Evolutionary conservation across 2,113 vertebrate species (phyloP).

Genomic region (Candoia aspera): DNA sequence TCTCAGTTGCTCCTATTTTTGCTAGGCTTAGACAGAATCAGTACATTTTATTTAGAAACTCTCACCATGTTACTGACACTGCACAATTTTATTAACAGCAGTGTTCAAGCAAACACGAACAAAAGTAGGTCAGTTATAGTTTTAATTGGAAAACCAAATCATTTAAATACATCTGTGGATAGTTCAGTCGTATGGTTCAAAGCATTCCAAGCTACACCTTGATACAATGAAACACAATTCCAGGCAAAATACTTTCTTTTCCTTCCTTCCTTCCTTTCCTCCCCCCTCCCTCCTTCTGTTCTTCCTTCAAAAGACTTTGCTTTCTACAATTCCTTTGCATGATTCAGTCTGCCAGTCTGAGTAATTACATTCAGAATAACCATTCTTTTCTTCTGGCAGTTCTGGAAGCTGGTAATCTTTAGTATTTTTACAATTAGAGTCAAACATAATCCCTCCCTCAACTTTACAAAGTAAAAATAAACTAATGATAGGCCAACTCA

Average conservation of each 20-base stretch:
- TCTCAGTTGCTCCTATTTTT: constrained; percentile 24
- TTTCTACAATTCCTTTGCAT: background rate
- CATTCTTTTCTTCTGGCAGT: background rate
- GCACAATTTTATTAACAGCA: constrained; percentile 4
- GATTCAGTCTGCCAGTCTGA: background rate
- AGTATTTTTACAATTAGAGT: background rate
- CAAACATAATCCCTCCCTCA: too few relatives aligned
- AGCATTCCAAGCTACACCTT: background rate
- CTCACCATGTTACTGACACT: constrained; percentile 8
- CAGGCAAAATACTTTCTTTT: background rate
- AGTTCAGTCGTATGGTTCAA: background rate
- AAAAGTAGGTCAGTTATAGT: constrained; percentile 20
- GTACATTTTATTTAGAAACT: constrained; percentile 19
- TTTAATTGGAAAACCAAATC: constrained; percentile 5
- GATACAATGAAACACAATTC: background rate
- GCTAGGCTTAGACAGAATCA: constrained; percentile 1
- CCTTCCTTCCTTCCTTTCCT: background rate
- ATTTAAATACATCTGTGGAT: background rate
- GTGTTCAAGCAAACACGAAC: background rate
- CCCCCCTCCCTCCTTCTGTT: background rate
- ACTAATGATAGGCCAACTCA: background rate
- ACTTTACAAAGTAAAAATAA: background rate
- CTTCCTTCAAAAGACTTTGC: background rate
- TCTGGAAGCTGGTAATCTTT: background rate
- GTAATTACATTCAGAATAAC: background rate